Evolutionary conservation across 2,797 vertebrate species (phyloP), one percentile per base, ranked within the genome.

Genomic region (Aotus griseimembra): DNA sequence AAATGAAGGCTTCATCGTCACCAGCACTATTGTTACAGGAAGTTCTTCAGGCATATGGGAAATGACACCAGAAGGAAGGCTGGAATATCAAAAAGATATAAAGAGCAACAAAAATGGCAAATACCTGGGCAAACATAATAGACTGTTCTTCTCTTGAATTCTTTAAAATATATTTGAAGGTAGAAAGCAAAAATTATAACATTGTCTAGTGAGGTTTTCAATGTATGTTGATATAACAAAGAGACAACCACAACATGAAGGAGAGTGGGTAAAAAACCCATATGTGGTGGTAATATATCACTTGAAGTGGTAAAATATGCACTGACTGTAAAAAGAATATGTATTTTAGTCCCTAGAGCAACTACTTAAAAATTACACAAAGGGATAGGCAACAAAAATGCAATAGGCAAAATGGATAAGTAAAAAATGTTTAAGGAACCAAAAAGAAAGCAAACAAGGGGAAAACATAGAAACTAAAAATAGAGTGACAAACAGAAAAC

Each of bases 291-390:
- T 61, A 72, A 55, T 77, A 48, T 41, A 67, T 46, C 72, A 39
- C 83, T 88, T 58, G 26, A 39, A 82, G 33, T 61, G 9, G 4
- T 28, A 85, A 84, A 90, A 73, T 76, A 84, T 20, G 58, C 28
- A 90, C 20, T 77, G 39, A 85, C 20, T 41, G 2, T 88, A 36
- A 70, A 88, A 93, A 76, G 39, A 33, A 41, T 57, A 28, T 28
- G 13, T 93, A 67, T 85, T 52, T 83, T 55, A 88, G 57, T 73
- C 39, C 55, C 24, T 67, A 80, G 8, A 48, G 55, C 30, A 84
- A 67, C 19, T 33, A 67, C 41, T 92, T 89, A 57, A 94, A 96
- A 61, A 50, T 96, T 88, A 85, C 15, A 88, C 33, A 91, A 64
- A 86, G 88, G 84, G n/a, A 46, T 41, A 28, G 36, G 41, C 33